These are phyloP conservation scores for Eupelmus urozonus DNA, from an alignment of 2,888 invertebrate genomes.

Conservation along the genomic window DNA sequence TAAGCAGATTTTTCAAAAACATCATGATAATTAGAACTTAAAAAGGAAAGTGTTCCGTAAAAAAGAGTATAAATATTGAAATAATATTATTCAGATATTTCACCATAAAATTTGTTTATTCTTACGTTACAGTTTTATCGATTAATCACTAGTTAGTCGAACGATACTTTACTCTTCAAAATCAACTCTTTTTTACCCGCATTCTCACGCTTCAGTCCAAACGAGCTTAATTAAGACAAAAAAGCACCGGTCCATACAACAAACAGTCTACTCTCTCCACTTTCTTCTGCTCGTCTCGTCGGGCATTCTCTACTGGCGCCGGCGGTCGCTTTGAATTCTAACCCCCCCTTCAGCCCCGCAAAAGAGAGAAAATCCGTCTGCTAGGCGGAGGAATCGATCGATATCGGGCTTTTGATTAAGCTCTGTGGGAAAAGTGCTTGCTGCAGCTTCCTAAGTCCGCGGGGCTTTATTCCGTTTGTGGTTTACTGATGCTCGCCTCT, in stretches of 20 bases:
- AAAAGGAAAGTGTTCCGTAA: no score
- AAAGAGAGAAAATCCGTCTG: slow-evolving; percentile 1
- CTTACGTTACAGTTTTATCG: no score
- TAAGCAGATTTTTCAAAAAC: no score
- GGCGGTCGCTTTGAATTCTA: background rate
- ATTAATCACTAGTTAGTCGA: no score
- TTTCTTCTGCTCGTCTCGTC: background rate
- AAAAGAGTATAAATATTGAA: no score
- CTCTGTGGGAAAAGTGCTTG: slow-evolving; percentile 27
- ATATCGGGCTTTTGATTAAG: slow-evolving; percentile 50
- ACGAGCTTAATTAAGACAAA: background rate
- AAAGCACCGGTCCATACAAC: no score
- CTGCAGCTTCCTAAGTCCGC: background rate
- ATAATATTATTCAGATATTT: no score
- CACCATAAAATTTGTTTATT: no score
- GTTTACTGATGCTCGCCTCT: background rate
- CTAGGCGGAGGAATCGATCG: slow-evolving; percentile 11
- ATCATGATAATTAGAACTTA: no score
- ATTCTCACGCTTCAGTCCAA: background rate
- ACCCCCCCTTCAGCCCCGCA: no score
- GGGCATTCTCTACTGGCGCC: background rate
- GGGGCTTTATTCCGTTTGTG: slow-evolving; percentile 50
- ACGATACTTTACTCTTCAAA: no score
- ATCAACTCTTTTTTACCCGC: no score
- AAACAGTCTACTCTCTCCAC: background rate